Base-by-base conservation (phyloP, 35 echinoderm and acorn worm genomes). In the Ophiothrix spiculata region DNA sequence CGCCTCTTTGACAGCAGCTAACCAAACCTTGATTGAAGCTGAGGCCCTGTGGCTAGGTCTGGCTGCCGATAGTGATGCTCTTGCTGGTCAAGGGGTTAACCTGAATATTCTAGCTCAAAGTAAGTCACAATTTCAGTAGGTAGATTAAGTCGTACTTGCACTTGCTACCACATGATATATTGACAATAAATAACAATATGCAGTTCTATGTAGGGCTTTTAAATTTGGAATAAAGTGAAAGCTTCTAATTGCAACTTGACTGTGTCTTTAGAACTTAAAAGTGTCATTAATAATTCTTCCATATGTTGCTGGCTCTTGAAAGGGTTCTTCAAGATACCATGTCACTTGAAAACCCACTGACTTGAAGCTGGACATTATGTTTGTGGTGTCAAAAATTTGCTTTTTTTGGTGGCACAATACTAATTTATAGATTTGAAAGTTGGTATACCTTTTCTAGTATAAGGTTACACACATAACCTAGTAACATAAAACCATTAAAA, bases 1-100 rank as follows among this genome's bases (percentile, higher is more conserved):
- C 29, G 32, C 35, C 28, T 38, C 90, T 4, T 77, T 93, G 38
- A 39, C 42, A 64, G 77, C 82, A 36, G 86, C 91, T 10, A 84
- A 85, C 35, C 38, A 83, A 31, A 84, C 81, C 16, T 28, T 93
- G 16, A 13, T 54, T 31, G 41, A 60, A 37, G 86, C 86, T n/a
- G 81, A 93, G 49, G 41, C 45, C 36, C 56, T 88, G 56, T 93
- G 91, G 91, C 37, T 37, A 63, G 64, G 16, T 54, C 40, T 88
- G 74, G 81, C 87, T 31, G 86, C 17, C 40, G 38, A 77, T 36
- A 39, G 32, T 32, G 37, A 35, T 25, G 46, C 13, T 76, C 76
- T 89, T 32, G 31, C 34, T 28, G 12, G 12, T n/a, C 39, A 82
- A 45, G 80, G 39, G 21, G 19, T 32, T 45, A 41, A 39, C 0